These are phyloP conservation scores for Solenodon paradoxus DNA, from an alignment of 2,113 vertebrate genomes.

Conservation along the genomic window DNA sequence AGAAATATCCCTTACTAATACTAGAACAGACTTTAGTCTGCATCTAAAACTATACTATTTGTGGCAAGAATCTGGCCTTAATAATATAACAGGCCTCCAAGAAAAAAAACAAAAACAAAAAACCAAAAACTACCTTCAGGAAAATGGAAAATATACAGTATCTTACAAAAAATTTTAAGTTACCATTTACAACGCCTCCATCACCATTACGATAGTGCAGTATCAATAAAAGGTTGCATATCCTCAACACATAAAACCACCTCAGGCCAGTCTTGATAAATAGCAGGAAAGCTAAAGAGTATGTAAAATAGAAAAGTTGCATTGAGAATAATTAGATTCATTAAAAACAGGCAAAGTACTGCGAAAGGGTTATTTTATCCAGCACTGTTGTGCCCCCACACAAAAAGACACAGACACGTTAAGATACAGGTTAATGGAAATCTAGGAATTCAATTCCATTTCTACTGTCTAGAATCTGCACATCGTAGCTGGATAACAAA, in stretches of 20 bases:
- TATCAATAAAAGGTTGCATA: constrained; percentile 83
- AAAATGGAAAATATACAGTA: constrained; percentile 81
- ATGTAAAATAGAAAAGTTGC: constrained; percentile 86
- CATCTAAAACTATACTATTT: constrained; percentile 89
- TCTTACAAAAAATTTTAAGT: constrained; percentile 82
- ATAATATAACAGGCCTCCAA: constrained; percentile 74
- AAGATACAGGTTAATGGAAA: constrained; percentile 65
- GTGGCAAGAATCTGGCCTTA: constrained; percentile 83
- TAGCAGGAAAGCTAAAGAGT: constrained; percentile 83
- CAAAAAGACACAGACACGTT: constrained; percentile 68
- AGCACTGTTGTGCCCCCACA: constrained; percentile 81
- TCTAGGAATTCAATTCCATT: constrained; percentile 58
- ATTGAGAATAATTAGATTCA: constrained; percentile 87
- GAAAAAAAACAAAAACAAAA: too few species aligned
- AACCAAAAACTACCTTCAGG: constrained; percentile 76
- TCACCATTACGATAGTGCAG: constrained; percentile 85
- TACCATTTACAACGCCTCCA: constrained; percentile 80
- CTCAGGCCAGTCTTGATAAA: constrained; percentile 85
- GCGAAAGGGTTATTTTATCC: constrained; percentile 81
- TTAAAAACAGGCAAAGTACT: constrained; percentile 85
- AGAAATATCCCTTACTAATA: constrained; percentile 97
- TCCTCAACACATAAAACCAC: constrained; percentile 80
- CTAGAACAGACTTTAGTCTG: constrained; percentile 91
- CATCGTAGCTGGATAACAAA: constrained; percentile 63
- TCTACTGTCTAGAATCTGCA: constrained; percentile 75